phyloP scores from a whole-genome alignment of 2,888 invertebrate species.

The Apodemia zela region DNA sequence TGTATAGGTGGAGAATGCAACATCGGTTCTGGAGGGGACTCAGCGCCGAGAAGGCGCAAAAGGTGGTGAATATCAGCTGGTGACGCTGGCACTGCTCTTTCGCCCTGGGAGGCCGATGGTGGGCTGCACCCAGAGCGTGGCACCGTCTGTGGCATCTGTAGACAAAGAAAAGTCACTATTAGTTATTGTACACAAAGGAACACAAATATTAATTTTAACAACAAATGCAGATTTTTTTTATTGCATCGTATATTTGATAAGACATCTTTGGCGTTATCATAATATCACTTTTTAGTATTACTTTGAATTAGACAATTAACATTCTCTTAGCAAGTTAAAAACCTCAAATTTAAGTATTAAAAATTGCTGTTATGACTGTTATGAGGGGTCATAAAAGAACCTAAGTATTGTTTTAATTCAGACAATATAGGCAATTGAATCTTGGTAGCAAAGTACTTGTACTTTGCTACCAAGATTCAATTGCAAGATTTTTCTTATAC shows the following conservation, averaged over 20 bases:
- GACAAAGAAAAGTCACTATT: slow-evolving; percentile 42
- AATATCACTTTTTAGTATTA: too few species aligned
- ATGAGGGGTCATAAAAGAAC: too few species aligned
- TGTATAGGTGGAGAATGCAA: slow-evolving; percentile 69
- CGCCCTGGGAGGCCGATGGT: slow-evolving; percentile 87
- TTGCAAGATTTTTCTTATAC: too few species aligned
- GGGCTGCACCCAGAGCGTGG: slow-evolving; percentile 89
- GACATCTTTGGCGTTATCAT: too few species aligned
- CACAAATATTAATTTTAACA: background rate
- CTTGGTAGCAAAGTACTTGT: too few species aligned
- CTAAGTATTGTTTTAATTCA: too few species aligned
- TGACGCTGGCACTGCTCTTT: slow-evolving; percentile 79
- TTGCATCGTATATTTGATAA: too few species aligned
- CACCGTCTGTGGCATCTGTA: slow-evolving; percentile 91
- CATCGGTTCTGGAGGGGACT: slow-evolving; percentile 73
- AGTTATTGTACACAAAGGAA: background rate
- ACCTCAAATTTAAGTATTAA: too few species aligned
- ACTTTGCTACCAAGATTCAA: too few species aligned
- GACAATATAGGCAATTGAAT: too few species aligned
- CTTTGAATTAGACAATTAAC: background rate
- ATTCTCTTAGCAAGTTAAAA: too few species aligned
- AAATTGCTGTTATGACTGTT: too few species aligned
- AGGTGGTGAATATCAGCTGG: slow-evolving; percentile 74
- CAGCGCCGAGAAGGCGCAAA: slow-evolving; percentile 69
- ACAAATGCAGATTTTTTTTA: background rate